Evolutionary conservation across 1,140 invertebrate species (phyloP).

Genomic region (Mercenaria mercenaria): DNA sequence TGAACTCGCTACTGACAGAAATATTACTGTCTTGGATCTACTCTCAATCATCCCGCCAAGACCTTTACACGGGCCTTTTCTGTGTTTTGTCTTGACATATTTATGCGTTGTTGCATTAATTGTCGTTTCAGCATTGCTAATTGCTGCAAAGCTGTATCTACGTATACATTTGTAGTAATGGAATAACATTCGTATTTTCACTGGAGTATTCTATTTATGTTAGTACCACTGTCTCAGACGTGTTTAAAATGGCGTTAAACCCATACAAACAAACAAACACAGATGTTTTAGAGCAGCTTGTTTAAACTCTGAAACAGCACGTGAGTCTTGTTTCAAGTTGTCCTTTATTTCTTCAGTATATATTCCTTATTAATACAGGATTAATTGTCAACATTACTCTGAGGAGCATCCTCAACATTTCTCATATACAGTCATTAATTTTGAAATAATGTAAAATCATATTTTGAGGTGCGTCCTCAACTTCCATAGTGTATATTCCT

Average conservation of each 20-base stretch:
- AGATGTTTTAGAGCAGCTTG: neutral
- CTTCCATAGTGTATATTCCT: too few species aligned
- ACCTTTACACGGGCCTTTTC: constrained; percentile 3
- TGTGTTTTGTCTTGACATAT: constrained; percentile 24
- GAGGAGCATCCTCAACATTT: too few species aligned
- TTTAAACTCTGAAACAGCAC: constrained; percentile 19
- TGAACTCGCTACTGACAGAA: neutral
- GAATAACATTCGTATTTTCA: constrained; percentile 4
- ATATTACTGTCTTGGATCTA: neutral
- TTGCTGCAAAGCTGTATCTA: neutral
- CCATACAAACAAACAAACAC: too few species aligned
- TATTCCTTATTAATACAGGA: too few species aligned
- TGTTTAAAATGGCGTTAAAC: too few species aligned
- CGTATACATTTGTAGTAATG: neutral
- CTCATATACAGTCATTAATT: too few species aligned
- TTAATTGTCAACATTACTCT: too few species aligned
- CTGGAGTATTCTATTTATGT: neutral
- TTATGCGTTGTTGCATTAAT: neutral
- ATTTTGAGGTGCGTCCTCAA: too few species aligned
- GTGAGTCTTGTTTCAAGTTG: constrained; percentile 10
- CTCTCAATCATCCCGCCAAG: neutral
- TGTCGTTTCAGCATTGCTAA: neutral
- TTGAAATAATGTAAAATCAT: too few species aligned
- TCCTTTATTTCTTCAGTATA: too few species aligned
- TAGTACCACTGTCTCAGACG: neutral